Conservation (phyloP, 1,140 invertebrate genomes). For the Cardiocondyla obscurior region DNA sequence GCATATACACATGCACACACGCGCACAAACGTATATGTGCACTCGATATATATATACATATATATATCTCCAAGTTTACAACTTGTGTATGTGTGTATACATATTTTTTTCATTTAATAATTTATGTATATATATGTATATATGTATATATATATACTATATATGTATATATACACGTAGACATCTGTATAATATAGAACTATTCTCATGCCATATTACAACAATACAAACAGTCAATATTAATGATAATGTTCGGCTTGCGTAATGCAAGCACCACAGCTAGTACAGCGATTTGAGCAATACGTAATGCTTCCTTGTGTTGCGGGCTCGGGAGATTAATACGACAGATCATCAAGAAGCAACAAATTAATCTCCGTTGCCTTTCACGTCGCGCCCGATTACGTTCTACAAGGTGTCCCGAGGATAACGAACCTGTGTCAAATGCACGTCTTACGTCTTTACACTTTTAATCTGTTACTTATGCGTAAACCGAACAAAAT, state of each 20-base stretch:
- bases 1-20: not conserved
- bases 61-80: constrained; percentile 30
- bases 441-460: not conserved
- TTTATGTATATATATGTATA: constrained; percentile 38
- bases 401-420: constrained; percentile 25
- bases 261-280: constrained; percentile 50
- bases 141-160: constrained; percentile 43
- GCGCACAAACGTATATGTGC: constrained; percentile 23
- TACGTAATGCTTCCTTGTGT: constrained; percentile 56
- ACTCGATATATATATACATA: too few relatives aligned
- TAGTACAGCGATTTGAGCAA: constrained; percentile 62
- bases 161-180: constrained; percentile 41
- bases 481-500: not conserved
- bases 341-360: not conserved
- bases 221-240: constrained; percentile 76
- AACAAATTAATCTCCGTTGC: constrained; percentile 41
- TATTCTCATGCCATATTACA: constrained; percentile 73
- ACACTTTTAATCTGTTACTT: not conserved
- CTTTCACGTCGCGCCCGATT: constrained; percentile 40
- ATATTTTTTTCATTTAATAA: constrained; percentile 30
- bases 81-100: constrained; percentile 42
- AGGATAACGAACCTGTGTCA: not conserved
- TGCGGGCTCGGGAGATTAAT: constrained; percentile 35
- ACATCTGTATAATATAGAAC: constrained; percentile 54
- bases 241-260: constrained; percentile 50